Conservation (phyloP, 2,888 invertebrate species). For the Noctua pronuba region DNA sequence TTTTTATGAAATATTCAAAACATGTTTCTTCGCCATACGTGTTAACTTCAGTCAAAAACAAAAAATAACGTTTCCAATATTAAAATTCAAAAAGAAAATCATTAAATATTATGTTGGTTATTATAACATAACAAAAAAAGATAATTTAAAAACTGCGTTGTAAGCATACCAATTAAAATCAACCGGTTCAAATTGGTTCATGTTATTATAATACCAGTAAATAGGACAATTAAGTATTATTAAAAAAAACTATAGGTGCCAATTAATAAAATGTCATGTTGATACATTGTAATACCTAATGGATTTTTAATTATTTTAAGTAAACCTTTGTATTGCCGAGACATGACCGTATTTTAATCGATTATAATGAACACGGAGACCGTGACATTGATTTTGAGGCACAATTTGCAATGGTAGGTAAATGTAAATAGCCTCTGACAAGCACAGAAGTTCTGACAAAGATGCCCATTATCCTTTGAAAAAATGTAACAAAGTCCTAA, state of each 20-base stretch:
- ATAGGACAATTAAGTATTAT: not conserved
- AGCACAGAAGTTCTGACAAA: too few species aligned
- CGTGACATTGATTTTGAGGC: conserved; percentile 18
- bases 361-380: not conserved
- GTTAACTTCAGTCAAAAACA: not conserved
- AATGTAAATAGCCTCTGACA: too few species aligned
- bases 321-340: conserved; percentile 6
- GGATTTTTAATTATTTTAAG: not conserved
- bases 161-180: not conserved
- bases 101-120: not conserved
- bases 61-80: not conserved
- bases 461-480: too few species aligned
- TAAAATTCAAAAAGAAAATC: not conserved
- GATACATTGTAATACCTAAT: not conserved
- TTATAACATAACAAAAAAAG: not conserved
- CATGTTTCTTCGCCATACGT: not conserved
- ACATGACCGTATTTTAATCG: conserved; percentile 12
- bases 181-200: conserved; percentile 11
- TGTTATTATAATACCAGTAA: not conserved
- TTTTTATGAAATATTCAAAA: not conserved
- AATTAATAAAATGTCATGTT: conserved; percentile 24
- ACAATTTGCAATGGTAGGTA: not conserved
- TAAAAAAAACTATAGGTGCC: conserved; percentile 5
- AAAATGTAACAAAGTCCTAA: too few species aligned
- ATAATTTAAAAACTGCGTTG: not conserved